Evolutionary conservation across 92 coral and sea anemone genomes (phyloP), one percentile per base, ranked within the genome.

Genomic region (Heteractis magnifica): DNA sequence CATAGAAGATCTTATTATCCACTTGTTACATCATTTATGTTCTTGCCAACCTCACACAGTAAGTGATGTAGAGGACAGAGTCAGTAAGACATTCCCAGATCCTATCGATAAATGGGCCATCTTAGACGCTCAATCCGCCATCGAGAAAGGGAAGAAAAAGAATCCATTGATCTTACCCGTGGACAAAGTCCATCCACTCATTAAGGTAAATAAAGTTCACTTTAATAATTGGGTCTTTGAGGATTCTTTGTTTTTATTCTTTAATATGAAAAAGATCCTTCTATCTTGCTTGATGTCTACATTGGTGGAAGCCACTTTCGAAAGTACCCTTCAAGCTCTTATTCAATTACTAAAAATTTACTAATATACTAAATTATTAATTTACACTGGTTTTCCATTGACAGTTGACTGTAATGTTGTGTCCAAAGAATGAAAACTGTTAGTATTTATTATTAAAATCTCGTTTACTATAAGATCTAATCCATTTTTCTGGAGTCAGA

Each of bases 61-160:
- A 20, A 83, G 76, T 21, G 99, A 96, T 79, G 95, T 96, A 10
- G 99, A 96, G 71, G 99, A 94, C 52, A 90, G 98, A 81, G 99
- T 96, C 51, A 89, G 52, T 49, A 96, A 89, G 72, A 94, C 99
- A 3, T 94, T 96, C 56, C 99, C 99, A 18, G 92, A 90, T 75
- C 98, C 99, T 52, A 96, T 96, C 85, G 98, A 96, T 76, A 93
- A 92, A 89, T 96, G 99, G 99, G 95, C 98, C 77, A 90, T 92
- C 41, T 91, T 89, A 52, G 99, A 96, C 55, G 99, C 98, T 4
- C 98, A 92, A 73, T 88, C 90, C 23, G 98, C 99, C 72, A 86
- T 94, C 72, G 99, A 89, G 50, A 94, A 92, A 76, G 99, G 99
- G 59, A 96, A 84, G 90, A 90, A 86, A 76, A 95, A 91, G 76